phyloP scores from a whole-genome alignment of 2,888 invertebrate genomes.

The Cybosia mesomella region DNA sequence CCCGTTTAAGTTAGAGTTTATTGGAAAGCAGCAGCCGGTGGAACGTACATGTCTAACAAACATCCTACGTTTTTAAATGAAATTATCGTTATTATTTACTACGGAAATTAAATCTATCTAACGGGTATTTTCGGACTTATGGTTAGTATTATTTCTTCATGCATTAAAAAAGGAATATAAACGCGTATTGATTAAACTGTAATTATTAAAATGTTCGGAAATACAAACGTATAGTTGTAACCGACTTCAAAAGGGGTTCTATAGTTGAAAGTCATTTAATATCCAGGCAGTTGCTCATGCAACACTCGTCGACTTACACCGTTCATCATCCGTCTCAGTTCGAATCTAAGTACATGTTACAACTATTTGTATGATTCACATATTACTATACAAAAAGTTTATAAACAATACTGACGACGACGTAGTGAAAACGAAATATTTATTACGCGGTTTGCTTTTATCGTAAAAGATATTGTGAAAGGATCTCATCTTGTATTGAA shows the following conservation, averaged over 20 bases:
- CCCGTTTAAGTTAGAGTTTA: background rate
- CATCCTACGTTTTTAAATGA: conserved; percentile 1
- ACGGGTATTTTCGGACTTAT: background rate
- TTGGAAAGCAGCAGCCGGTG: background rate
- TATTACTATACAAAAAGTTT: no score
- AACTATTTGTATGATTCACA: no score
- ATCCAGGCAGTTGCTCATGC: no score
- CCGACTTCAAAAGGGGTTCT: no score
- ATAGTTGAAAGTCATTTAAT: no score
- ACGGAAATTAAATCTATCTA: background rate
- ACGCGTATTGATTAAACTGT: background rate
- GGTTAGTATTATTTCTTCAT: background rate
- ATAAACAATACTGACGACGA: no score
- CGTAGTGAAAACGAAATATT: conserved; percentile 14
- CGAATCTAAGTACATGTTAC: no score
- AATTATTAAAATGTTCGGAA: no score
- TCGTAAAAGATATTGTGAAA: conserved; percentile 4
- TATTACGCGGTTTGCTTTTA: conserved; percentile 28
- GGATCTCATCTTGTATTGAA: conserved; percentile 14
- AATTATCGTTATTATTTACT: background rate
- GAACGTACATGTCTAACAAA: background rate
- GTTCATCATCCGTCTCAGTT: no score
- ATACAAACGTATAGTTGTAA: no score
- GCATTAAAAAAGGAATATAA: background rate
- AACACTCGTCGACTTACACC: no score